Conservation (phyloP, 2,113 vertebrate species). For the Embiotoca jacksoni region DNA sequence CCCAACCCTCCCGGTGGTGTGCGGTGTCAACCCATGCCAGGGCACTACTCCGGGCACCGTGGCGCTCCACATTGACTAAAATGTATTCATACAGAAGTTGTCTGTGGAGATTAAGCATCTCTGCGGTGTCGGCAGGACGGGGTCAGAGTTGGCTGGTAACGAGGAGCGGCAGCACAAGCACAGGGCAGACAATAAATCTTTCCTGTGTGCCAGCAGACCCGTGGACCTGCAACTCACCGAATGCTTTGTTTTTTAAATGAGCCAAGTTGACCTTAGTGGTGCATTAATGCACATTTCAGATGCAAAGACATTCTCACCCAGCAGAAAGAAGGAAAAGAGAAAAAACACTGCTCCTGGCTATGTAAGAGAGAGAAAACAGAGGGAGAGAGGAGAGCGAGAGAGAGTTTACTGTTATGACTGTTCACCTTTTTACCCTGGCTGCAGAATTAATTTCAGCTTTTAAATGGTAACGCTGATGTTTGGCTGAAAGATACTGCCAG, state of each 20-base stretch:
- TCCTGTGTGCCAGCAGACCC: slow-evolving; percentile 64
- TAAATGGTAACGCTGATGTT: slow-evolving; percentile 76
- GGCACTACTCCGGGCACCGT: slow-evolving; percentile 44
- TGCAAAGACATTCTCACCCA: slow-evolving; percentile 68
- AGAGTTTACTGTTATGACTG: slow-evolving; percentile 68
- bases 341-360: slow-evolving; percentile 51
- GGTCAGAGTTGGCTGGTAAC: slow-evolving; percentile 78
- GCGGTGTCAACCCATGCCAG: slow-evolving; percentile 58
- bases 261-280: slow-evolving; percentile 72
- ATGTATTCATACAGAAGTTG: slow-evolving; percentile 75
- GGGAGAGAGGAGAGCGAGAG: slow-evolving; percentile 11
- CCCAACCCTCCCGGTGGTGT: slow-evolving; percentile 30
- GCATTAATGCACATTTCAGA: slow-evolving; percentile 75
- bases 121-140: slow-evolving; percentile 61
- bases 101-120: slow-evolving; percentile 73
- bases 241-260: slow-evolving; percentile 79
- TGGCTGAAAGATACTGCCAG: slow-evolving; percentile 70
- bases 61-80: slow-evolving; percentile 53
- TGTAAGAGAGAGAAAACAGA: slow-evolving; percentile 40
- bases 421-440: slow-evolving; percentile 75
- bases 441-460: slow-evolving; percentile 77
- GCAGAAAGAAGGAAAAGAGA: slow-evolving; percentile 28
- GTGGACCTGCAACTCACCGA: slow-evolving; percentile 57
- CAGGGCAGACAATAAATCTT: slow-evolving; percentile 78
- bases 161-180: slow-evolving; percentile 62